Percentiles rank a stretch among this genome's conserved stretches.
phyloP scores from a whole-genome alignment of 2,797 vertebrate genomes.

The Apogon hyalosoma region DNA sequence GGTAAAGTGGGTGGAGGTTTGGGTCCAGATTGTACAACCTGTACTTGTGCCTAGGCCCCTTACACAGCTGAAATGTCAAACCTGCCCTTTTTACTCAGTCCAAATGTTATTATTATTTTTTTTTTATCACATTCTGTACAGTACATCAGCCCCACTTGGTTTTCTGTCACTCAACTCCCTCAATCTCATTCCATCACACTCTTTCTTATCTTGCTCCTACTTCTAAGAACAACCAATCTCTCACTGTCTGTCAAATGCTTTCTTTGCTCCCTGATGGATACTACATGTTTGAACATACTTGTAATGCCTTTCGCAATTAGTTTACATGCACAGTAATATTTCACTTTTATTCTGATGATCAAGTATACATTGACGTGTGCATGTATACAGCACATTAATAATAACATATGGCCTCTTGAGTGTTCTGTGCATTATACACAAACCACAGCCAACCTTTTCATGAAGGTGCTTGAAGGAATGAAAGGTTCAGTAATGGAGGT shows the following conservation, averaged over 20 bases:
- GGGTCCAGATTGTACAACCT: conserved; percentile 52
- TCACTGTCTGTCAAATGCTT: too few species aligned
- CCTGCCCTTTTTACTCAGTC: conserved; percentile 65
- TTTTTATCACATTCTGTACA: conserved; percentile 53
- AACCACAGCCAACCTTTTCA: too few species aligned
- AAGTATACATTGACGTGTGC: too few species aligned
- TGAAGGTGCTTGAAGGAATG: too few species aligned
- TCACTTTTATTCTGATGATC: too few species aligned
- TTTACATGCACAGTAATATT: too few species aligned
- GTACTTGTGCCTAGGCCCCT: conserved; percentile 34
- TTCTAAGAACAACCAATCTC: conserved; percentile 18
- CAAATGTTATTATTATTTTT: conserved; percentile 62
- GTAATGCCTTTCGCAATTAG: too few species aligned
- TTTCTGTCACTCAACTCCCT: conserved; percentile 41
- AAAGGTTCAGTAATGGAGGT: not conserved
- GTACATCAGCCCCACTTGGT: conserved; percentile 14
- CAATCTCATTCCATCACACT: conserved; percentile 57
- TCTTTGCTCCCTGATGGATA: too few species aligned
- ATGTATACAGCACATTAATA: too few species aligned
- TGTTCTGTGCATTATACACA: too few species aligned
- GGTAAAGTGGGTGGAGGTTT: conserved; percentile 26
- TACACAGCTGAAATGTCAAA: conserved; percentile 63
- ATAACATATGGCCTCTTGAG: too few species aligned
- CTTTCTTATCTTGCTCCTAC: conserved; percentile 49
- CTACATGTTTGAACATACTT: too few species aligned